Evolutionary conservation across 2,797 vertebrate genomes (phyloP), one percentile per base, ranked within the genome.

Genomic region (Esox lucius): DNA sequence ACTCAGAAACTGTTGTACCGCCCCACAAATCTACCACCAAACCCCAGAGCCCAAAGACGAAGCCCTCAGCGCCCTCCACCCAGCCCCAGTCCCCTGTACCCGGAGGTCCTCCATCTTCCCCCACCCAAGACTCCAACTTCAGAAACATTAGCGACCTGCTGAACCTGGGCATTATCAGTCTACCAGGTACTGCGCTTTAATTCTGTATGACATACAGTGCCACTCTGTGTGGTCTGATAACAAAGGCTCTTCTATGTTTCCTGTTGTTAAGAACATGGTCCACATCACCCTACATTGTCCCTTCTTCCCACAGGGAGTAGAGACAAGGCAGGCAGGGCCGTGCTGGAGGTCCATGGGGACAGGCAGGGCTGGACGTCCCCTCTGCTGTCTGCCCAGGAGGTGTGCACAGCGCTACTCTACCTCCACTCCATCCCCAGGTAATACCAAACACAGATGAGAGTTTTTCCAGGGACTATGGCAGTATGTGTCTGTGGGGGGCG

Each of bases 371-470:
- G 96, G 96, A 87, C 80, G 0, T 91, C 91, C 0, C 75, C 90
- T 0, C 91, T 92, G 72, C 91, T 95, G 73, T 94, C 94, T 0
- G 83, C 90, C 13, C 74, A 87, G 0, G 94, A 90, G 75, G 82
- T 98, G 75, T 92, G 93, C 0, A 91, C 83, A 71, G 87, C 97
- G 70, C 74, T 99, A 8, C 94, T 96, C 71, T 96, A 92, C 81
- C 84, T 98, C 70, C 93, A 93, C 84, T 89, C 93, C 77, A 87
- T 98, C 73, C 93, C 96, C 76, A 97, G 97, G 98, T 98, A 92
- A 42, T 12, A n/a, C 22, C 11, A 56, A 56, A n/a, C 53, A 3
- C 8, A 2, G 53, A n/a, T n/a, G 53, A 22, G 9, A 56, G 6
- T 56, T 56, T 39, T 39, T 39, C n/a, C 19, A 56, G 53, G 53